Conservation (phyloP, 2,888 invertebrate genomes). For the Meganola albula region DNA sequence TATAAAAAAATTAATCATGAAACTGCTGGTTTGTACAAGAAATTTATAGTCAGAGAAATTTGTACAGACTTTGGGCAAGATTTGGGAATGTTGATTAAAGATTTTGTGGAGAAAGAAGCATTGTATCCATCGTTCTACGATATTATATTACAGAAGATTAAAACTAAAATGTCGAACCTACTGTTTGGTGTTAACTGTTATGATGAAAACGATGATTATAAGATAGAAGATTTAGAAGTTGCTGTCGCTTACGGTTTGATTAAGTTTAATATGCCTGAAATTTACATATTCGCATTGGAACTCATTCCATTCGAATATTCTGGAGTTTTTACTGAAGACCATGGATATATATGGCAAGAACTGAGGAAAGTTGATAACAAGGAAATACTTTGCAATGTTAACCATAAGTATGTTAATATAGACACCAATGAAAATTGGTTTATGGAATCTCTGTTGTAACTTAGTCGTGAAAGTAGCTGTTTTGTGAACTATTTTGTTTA, state of each 20-base stretch:
- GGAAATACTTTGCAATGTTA: slow-evolving; percentile 29
- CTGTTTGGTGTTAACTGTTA: too few species aligned
- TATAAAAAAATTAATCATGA: slow-evolving; percentile 5
- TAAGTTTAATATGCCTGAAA: slow-evolving; percentile 20
- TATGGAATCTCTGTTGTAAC: not conserved
- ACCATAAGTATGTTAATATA: slow-evolving; percentile 23
- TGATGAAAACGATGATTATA: too few species aligned
- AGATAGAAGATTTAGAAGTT: slow-evolving; percentile 9
- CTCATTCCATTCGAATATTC: slow-evolving; percentile 23
- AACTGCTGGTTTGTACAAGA: not conserved
- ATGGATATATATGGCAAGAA: slow-evolving; percentile 19
- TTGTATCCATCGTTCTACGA: slow-evolving; percentile 9
- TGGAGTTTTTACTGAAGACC: slow-evolving; percentile 12
- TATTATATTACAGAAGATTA: slow-evolving; percentile 7
- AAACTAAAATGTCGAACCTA: too few species aligned
- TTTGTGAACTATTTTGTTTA: too few species aligned
- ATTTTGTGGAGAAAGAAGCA: slow-evolving; percentile 20
- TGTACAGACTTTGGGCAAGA: slow-evolving; percentile 24
- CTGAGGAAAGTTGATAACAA: slow-evolving; percentile 24
- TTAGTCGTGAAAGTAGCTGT: too few species aligned
- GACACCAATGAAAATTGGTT: slow-evolving; percentile 17
- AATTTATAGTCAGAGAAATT: slow-evolving; percentile 7
- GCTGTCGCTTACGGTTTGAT: slow-evolving; percentile 11
- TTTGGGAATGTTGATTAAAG: slow-evolving; percentile 27
- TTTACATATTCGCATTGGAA: slow-evolving; percentile 27